Conservation (phyloP, 2,797 vertebrate genomes). For the Nothura maculosa region DNA sequence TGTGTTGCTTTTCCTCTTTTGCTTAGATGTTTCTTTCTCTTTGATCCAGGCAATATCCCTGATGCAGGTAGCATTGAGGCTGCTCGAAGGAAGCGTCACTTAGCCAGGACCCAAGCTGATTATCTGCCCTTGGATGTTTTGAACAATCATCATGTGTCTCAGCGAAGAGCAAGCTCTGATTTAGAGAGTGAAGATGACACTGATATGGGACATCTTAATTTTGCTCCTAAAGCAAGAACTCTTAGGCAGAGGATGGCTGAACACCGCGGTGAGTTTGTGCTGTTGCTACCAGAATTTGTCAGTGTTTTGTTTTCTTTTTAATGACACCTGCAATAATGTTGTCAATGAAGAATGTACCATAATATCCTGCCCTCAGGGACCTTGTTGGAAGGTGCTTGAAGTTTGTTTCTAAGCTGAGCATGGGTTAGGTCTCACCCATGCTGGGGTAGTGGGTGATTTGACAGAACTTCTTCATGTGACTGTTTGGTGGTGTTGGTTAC, state of each 20-base stretch:
- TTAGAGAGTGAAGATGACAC: slow-evolving; percentile 84
- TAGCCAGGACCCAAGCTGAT: slow-evolving; percentile 80
- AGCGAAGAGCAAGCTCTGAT: slow-evolving; percentile 73
- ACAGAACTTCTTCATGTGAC: rapidly evolving
- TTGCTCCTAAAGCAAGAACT: slow-evolving; percentile 86
- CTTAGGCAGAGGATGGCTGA: slow-evolving; percentile 88
- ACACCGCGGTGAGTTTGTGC: slow-evolving; percentile 83
- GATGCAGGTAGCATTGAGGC: slow-evolving; percentile 79
- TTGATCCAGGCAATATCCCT: slow-evolving; percentile 83
- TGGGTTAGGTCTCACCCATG: not conserved
- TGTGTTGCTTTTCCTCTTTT: not conserved
- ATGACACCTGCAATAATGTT: not conserved
- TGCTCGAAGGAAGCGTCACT: slow-evolving; percentile 83
- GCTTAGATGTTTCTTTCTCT: not conserved
- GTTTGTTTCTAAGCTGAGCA: not conserved
- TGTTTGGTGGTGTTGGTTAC: not conserved
- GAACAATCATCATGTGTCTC: not conserved
- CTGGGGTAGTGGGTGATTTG: not conserved
- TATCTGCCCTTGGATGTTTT: slow-evolving; percentile 86
- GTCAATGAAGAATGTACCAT: not conserved
- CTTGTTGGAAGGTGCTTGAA: not conserved
- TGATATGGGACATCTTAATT: slow-evolving; percentile 86
- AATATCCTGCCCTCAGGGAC: not conserved
- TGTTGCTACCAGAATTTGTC: not conserved
- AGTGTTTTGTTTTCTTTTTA: not conserved